Percentiles rank a stretch among this genome's conserved stretches.
Evolutionary conservation across 2,113 vertebrate genomes (phyloP).

Genomic region (Emydocephalus ijimae): DNA sequence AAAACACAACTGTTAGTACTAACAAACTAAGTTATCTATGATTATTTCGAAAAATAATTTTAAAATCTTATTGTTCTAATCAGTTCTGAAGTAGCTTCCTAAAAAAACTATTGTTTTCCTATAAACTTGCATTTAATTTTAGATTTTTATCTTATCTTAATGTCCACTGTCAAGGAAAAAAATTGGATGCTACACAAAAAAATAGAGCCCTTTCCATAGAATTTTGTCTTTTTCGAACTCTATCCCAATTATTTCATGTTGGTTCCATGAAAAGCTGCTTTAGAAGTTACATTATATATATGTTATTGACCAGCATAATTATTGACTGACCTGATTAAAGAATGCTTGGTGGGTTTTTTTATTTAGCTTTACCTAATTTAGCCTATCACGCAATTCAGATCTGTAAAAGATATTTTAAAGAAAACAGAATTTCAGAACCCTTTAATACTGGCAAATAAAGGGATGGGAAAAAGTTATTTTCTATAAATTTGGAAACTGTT

Average conservation of each 20-base stretch:
- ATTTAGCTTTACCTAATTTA: neutral
- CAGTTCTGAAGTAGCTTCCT: too few species aligned
- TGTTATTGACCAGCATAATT: neutral
- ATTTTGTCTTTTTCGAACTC: neutral
- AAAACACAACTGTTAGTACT: neutral
- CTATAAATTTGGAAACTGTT: neutral
- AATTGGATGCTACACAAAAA: neutral
- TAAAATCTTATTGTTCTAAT: neutral
- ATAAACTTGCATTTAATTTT: neutral
- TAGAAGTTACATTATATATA: neutral
- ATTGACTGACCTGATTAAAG: neutral
- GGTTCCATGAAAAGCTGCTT: neutral
- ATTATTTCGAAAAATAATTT: neutral
- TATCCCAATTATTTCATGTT: neutral
- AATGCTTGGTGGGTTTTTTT: neutral
- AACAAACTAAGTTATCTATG: neutral
- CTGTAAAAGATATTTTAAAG: neutral
- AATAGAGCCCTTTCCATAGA: neutral
- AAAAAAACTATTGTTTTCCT: neutral
- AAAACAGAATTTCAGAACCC: neutral
- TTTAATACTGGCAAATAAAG: neutral
- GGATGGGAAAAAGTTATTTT: neutral
- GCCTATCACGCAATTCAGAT: neutral
- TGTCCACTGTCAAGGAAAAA: neutral
- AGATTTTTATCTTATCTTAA: neutral